Evolutionary conservation across 2,888 invertebrate species (phyloP), one percentile per base, ranked within the genome.

Genomic region (Andrena marginata): DNA sequence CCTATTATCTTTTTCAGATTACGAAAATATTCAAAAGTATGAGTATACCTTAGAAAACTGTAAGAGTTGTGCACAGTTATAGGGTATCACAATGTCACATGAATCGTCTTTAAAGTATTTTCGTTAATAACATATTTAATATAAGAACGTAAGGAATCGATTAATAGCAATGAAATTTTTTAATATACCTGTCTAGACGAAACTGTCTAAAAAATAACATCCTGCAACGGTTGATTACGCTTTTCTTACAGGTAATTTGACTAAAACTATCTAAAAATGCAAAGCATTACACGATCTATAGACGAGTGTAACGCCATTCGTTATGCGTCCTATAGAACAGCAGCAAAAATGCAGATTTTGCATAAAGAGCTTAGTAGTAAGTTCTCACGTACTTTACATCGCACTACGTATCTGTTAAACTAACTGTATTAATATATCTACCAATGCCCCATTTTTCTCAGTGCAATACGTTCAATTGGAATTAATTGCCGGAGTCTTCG

Each of bases 301-400:
- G 95, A 96, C 85, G 96, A 96, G 77, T 96, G 96, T 89, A 96
- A 97, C 91, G 95, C 95, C 65, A 96, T 97, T 80, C 96, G 96
- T 91, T 97, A 97, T 94, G 96, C 96, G 83, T 96, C 96, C 2
- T 97, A 98, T 91, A 95, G 97, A 85, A 96, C 97, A 80, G 97
- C 97, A 20, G 95, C 96, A 83, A 98, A 98, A 94, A 95, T 96
- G 85, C 94, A 95, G 84, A 94, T 95, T 74, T 92, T 97, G 65
- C 96, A 96, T 91, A 95, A 95, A 86, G 94, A 95, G 86, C 94
- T 97, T 49, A 95, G 95, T 93, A 96, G 97, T 97, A 94, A 94
- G 95, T 94, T 23, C 23, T 56, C 4, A 5, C 1, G 16, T 16
- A 16, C 42, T 42, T 42, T 42, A 42, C 16, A 5, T 42, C 16